These are phyloP conservation scores for Argyra leucocephala DNA, from an alignment of 2,888 invertebrate species.

Conservation along the genomic window DNA sequence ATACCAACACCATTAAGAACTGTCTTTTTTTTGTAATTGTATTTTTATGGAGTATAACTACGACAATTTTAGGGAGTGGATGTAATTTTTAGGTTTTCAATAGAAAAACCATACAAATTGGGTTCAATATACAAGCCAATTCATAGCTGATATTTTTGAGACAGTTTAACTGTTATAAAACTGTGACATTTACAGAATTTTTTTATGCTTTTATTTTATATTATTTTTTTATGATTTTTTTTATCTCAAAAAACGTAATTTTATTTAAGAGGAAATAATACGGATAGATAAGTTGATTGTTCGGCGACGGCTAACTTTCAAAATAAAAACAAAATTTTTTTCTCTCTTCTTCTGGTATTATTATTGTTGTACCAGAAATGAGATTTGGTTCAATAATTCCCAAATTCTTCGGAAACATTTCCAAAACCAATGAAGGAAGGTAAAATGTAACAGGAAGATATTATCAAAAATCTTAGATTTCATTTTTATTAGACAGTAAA, in stretches of 20 bases:
- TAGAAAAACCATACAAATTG: too few species aligned
- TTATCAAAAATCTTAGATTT: not conserved
- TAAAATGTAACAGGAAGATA: not conserved
- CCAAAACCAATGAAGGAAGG: not conserved
- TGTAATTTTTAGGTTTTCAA: too few species aligned
- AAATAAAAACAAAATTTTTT: not conserved
- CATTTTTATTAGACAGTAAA: too few species aligned
- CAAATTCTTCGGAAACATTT: not conserved
- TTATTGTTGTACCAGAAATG: not conserved
- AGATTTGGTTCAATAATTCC: not conserved
- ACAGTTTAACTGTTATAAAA: too few species aligned
- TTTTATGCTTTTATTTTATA: not conserved
- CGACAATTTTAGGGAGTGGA: too few species aligned
- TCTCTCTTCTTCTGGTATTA: too few species aligned
- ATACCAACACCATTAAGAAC: too few species aligned
- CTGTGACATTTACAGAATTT: too few species aligned
- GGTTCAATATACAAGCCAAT: too few species aligned
- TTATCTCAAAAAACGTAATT: not conserved
- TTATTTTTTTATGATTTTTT: not conserved
- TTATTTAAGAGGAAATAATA: not conserved
- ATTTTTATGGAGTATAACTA: too few species aligned
- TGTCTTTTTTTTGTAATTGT: too few species aligned
- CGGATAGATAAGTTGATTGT: constrained; percentile 16
- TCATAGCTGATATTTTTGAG: too few species aligned
- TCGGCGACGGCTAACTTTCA: constrained; percentile 17